These are phyloP conservation scores for Sabatieria punctata DNA, from an alignment of 2,888 invertebrate genomes.

Conservation along the genomic window DNA sequence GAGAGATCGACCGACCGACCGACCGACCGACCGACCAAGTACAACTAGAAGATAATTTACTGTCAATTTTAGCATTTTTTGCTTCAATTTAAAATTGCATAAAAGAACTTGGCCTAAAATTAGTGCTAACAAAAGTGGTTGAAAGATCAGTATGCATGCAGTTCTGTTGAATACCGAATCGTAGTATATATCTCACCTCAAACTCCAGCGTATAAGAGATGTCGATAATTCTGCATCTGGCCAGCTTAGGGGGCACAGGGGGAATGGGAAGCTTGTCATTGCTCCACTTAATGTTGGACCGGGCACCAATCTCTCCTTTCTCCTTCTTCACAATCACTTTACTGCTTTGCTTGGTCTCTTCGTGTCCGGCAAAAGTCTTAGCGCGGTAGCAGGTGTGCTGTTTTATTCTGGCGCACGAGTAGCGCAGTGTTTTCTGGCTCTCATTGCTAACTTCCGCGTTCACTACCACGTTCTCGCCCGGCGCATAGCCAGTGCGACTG, in stretches of 20 bases:
- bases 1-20: too few species aligned
- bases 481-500: conserved; percentile 23
- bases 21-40: too few species aligned
- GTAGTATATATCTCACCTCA: too few species aligned
- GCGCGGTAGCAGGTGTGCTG: conserved; percentile 20
- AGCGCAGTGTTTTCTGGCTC: conserved; percentile 5
- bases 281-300: conserved; percentile 13
- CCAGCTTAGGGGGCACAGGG: conserved; percentile 23
- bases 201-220: conserved; percentile 23
- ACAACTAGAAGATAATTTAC: neutral
- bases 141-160: too few species aligned
- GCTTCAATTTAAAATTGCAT: neutral
- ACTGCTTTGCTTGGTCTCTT: conserved; percentile 19
- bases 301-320: conserved; percentile 11
- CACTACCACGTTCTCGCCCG: conserved; percentile 19
- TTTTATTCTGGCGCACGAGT: conserved; percentile 11
- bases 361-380: conserved; percentile 28
- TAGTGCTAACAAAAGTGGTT: too few species aligned
- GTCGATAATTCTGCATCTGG: conserved; percentile 25
- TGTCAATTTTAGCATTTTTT: neutral
- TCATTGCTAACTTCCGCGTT: conserved; percentile 11
- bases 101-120: too few species aligned
- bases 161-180: too few species aligned
- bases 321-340: conserved; percentile 17
- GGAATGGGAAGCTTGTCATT: conserved; percentile 19